phyloP scores from a whole-genome alignment of 2,797 vertebrate species.

The Tokudaia muenninki region DNA sequence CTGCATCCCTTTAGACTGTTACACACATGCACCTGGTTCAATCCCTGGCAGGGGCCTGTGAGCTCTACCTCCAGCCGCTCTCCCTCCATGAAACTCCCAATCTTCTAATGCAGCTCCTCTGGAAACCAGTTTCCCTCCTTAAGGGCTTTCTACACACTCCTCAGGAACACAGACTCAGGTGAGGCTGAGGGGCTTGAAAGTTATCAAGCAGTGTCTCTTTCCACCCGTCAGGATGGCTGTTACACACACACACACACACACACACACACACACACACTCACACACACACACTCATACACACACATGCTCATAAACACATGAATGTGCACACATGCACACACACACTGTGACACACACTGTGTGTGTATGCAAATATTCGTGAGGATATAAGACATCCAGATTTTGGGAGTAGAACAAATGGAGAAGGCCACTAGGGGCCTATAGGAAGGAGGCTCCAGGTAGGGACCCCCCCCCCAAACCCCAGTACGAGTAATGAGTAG shows the following conservation, averaged over 20 bases:
- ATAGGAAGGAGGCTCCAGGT: not conserved
- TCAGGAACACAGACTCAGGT: not conserved
- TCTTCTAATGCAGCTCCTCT: not conserved
- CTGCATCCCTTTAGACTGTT: not conserved
- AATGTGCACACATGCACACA: too few species aligned
- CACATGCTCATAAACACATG: not conserved
- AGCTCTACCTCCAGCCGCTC: not conserved
- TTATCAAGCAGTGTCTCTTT: not conserved
- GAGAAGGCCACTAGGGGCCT: not conserved
- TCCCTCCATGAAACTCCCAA: too few species aligned
- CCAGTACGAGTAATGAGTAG: fast-evolving
- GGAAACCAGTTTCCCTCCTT: not conserved
- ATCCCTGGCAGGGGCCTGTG: fast-evolving
- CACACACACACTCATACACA: not conserved
- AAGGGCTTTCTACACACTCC: not conserved
- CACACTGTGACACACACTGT: too few species aligned
- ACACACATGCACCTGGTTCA: not conserved
- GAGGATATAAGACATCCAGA: not conserved
- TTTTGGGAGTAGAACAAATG: too few species aligned
- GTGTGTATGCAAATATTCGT: not conserved
- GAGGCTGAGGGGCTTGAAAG: not conserved
- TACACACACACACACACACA: not conserved
- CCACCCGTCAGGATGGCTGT: not conserved
- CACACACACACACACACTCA: not conserved
- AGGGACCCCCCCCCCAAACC: too few species aligned